Conservation (phyloP, 2,797 vertebrate genomes). For the Enteromius thamalakanensis region DNA sequence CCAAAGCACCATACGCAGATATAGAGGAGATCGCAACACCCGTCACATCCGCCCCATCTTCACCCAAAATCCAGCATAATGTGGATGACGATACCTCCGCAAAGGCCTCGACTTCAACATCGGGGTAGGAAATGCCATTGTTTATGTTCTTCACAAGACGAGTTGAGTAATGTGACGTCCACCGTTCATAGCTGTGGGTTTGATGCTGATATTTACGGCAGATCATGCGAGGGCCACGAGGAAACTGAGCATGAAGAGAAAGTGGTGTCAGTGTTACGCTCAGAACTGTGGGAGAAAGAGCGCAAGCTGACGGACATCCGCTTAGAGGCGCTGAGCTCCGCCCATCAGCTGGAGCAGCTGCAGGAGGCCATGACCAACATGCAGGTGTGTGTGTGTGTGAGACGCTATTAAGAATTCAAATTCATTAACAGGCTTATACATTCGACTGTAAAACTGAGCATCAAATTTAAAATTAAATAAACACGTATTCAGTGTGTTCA, state of each 20-base stretch:
- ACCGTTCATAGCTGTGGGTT: neutral
- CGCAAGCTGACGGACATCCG: constrained; percentile 97
- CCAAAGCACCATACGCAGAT: constrained; percentile 93
- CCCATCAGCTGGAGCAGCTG: constrained; percentile 95
- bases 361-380: constrained; percentile 96
- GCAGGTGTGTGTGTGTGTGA: constrained; percentile 80
- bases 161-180: neutral
- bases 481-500: no score
- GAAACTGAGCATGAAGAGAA: constrained; percentile 82
- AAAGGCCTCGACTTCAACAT: constrained; percentile 81
- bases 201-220: constrained; percentile 55
- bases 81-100: constrained; percentile 73
- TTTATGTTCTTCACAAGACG: neutral
- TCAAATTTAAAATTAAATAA: no score
- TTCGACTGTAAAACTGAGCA: neutral
- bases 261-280: constrained; percentile 89
- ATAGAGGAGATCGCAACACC: constrained; percentile 97
- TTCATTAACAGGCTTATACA: neutral
- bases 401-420: neutral
- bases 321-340: constrained; percentile 93
- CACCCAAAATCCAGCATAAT: constrained; percentile 87
- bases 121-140: constrained; percentile 71
- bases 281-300: constrained; percentile 97
- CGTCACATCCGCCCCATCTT: constrained; percentile 93
- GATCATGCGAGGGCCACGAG: constrained; percentile 79